Conservation (phyloP, 2,888 invertebrate species). For the Stenodera caucasica region DNA sequence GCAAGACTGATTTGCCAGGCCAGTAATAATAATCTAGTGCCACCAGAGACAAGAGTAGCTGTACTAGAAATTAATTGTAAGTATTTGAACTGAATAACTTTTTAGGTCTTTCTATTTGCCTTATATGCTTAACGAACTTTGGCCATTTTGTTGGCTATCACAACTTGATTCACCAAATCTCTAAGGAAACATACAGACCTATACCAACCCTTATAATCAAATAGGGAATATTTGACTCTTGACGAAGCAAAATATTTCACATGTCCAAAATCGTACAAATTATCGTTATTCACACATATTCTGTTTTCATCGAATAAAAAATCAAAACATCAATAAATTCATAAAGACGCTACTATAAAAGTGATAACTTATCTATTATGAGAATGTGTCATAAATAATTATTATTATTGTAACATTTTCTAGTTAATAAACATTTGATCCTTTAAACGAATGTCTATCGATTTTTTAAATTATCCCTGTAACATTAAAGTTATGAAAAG, state of each 20-base stretch:
- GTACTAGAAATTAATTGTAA: conserved; percentile 85
- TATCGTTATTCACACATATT: conserved; percentile 21
- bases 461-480: too few relatives aligned
- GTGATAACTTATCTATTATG: conserved; percentile 16
- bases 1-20: conserved; percentile 85
- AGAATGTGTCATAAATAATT: conserved; percentile 10
- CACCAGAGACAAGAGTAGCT: conserved; percentile 75
- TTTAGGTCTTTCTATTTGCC: too few relatives aligned
- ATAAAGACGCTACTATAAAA: conserved; percentile 4
- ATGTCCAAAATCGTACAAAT: conserved; percentile 15
- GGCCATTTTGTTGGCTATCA: too few relatives aligned
- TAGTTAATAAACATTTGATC: too few relatives aligned
- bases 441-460: too few relatives aligned
- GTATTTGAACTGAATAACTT: conserved; percentile 54
- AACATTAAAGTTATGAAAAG: too few relatives aligned
- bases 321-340: conserved; percentile 22
- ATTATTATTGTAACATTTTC: conserved; percentile 7
- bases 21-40: conserved; percentile 80
- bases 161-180: too few relatives aligned
- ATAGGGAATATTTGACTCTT: too few relatives aligned
- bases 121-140: too few relatives aligned
- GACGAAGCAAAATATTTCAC: too few relatives aligned
- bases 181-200: too few relatives aligned
- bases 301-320: conserved; percentile 14
- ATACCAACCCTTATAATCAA: too few relatives aligned